Base-by-base conservation (phyloP, 2,113 vertebrate genomes). In the Rhinopomastus cyanomelas region DNA sequence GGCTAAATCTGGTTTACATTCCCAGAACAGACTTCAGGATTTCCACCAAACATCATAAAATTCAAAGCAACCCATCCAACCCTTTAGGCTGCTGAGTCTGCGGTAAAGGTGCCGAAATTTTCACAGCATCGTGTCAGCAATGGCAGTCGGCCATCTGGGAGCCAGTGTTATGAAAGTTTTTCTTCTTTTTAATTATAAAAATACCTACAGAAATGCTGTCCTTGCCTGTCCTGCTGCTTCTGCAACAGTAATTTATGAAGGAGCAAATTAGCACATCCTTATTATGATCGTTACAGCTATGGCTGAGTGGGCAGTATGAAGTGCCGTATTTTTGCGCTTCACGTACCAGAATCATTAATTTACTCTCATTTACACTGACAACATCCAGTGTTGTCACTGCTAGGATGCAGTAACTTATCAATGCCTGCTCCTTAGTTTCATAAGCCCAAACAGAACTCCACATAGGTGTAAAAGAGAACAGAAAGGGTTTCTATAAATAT, bases 141-240 rank as follows among this genome's bases (percentile, higher is more conserved):
- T 92, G 78, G 87, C 93, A 85, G 55, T 66, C 79, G 72, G 88
- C 81, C 88, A 95, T 77, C 55, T 92, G 88, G 86, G 85, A 94
- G 59, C 20, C 64, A 42, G 51, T 56, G 55, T 82, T 79, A 91
- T 46, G 59, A 84, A 88, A 87, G 56, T 46, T 90, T 90, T 94
- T 81, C 44, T 85, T 69, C 84, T 42, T 85, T 92, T 85, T 76
- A 85, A 87, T 93, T 76, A 73, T 7, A 87, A 94, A 95, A 95
- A 85, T 90, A 87, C 17, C 60, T 83, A 90, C 69, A 89, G 7
- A 76, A 88, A 86, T 60, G 44, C 62, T 68, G 75, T 55, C 66
- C 51, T 75, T 81, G 73, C 39, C 66, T 86, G 67, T 88, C 77
- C 37, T 8, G 16, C n/a, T 81, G 25, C 74, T 92, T 88, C 32